phyloP scores from a whole-genome alignment of 1,140 invertebrate genomes.

The Leptinotarsa texana region DNA sequence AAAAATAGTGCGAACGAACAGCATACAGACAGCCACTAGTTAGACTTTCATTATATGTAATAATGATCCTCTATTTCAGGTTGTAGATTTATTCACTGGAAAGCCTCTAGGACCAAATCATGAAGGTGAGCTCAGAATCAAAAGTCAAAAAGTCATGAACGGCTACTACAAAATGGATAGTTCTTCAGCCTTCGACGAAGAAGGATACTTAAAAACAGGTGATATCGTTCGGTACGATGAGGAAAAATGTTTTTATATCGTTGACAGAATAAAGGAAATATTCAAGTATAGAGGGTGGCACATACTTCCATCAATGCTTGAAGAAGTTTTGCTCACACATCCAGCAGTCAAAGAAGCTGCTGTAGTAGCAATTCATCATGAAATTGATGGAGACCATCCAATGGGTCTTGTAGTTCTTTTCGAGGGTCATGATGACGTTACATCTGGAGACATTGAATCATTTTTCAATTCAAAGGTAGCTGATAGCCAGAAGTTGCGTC shows the following conservation, averaged over 20 bases:
- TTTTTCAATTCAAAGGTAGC: slow-evolving; percentile 55
- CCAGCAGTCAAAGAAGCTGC: slow-evolving; percentile 67
- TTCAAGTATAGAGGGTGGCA: slow-evolving; percentile 65
- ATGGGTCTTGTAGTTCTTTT: slow-evolving; percentile 65
- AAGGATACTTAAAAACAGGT: slow-evolving; percentile 68
- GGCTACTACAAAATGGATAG: slow-evolving; percentile 66
- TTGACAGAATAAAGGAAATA: slow-evolving; percentile 74
- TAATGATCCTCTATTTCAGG: slow-evolving; percentile 18
- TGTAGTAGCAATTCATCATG: slow-evolving; percentile 69
- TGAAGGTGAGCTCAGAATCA: slow-evolving; percentile 62
- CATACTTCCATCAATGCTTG: slow-evolving; percentile 61
- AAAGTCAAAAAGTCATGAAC: slow-evolving; percentile 56
- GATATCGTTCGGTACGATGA: slow-evolving; percentile 71
- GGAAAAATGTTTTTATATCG: slow-evolving; percentile 65
- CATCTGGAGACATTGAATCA: slow-evolving; percentile 57
- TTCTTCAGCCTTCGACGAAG: slow-evolving; percentile 61
- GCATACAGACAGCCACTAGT: too few relatives aligned
- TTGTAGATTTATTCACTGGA: slow-evolving; percentile 56
- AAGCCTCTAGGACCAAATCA: slow-evolving; percentile 55
- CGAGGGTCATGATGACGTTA: slow-evolving; percentile 48
- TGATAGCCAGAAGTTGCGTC: slow-evolving; percentile 48
- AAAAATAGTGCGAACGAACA: too few relatives aligned
- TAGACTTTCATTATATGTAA: too few relatives aligned
- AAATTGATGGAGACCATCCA: slow-evolving; percentile 66
- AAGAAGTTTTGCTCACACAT: slow-evolving; percentile 67